Percentiles rank a stretch among this genome's conserved stretches.
phyloP scores from a whole-genome alignment of 1,140 invertebrate genomes.

The Scaptodrosophila lebanonensis region DNA sequence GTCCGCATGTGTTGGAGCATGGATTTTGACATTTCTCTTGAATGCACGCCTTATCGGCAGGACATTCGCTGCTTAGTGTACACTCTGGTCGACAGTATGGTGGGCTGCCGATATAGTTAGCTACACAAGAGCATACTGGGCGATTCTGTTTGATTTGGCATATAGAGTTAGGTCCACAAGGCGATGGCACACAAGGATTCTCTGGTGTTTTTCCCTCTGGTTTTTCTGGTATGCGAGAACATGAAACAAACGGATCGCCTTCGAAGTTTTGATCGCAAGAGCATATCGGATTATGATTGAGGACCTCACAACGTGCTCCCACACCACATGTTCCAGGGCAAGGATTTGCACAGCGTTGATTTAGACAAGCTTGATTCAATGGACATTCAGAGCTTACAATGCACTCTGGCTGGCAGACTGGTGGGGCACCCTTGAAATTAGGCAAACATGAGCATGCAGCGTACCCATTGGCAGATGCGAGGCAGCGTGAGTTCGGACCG shows the following conservation, averaged over 20 bases:
- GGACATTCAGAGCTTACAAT: slow-evolving; percentile 88
- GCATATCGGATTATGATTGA: slow-evolving; percentile 91
- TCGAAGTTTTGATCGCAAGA: slow-evolving; percentile 84
- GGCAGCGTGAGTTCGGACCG: slow-evolving; percentile 87
- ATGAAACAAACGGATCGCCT: slow-evolving; percentile 89
- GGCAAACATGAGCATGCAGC: slow-evolving; percentile 89
- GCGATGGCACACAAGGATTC: slow-evolving; percentile 87
- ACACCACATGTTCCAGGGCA: slow-evolving; percentile 87
- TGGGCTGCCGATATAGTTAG: slow-evolving; percentile 85
- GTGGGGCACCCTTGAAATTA: slow-evolving; percentile 86
- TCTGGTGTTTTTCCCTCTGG: slow-evolving; percentile 69
- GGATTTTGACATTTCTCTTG: slow-evolving; percentile 89
- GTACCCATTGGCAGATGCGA: slow-evolving; percentile 83
- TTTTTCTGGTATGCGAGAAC: slow-evolving; percentile 79
- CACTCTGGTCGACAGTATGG: slow-evolving; percentile 87
- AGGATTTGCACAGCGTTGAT: slow-evolving; percentile 87
- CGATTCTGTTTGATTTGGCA: slow-evolving; percentile 88
- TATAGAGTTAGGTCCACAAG: slow-evolving; percentile 90
- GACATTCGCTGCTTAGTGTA: slow-evolving; percentile 86
- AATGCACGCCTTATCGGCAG: slow-evolving; percentile 85
- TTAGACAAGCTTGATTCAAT: slow-evolving; percentile 86
- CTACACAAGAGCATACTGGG: slow-evolving; percentile 87
- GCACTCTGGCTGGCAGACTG: slow-evolving; percentile 88
- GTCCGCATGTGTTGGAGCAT: slow-evolving; percentile 85
- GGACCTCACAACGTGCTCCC: slow-evolving; percentile 84